phyloP scores from a whole-genome alignment of 2,113 vertebrate genomes.

The Corvus hawaiiensis region DNA sequence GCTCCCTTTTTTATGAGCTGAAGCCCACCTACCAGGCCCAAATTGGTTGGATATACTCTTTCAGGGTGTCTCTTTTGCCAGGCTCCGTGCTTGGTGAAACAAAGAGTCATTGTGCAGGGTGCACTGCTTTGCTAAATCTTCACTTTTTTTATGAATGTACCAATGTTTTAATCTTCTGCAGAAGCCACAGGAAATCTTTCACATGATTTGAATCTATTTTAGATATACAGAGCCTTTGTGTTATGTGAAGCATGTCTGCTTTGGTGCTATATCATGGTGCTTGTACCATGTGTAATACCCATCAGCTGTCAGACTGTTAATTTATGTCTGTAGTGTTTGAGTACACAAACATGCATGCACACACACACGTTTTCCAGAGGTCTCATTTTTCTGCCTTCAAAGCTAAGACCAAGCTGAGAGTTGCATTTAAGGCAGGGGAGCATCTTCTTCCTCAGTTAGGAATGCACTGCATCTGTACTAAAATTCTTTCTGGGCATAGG shows the following conservation, averaged over 20 bases:
- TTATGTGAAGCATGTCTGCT: constrained; percentile 23
- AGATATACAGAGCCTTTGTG: constrained; percentile 7
- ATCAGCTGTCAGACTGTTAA: constrained; percentile 20
- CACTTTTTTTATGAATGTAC: constrained; percentile 23
- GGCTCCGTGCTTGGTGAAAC: not conserved
- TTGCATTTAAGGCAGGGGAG: not conserved
- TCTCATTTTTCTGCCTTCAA: not conserved
- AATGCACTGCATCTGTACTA: not conserved
- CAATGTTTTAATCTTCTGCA: constrained; percentile 36
- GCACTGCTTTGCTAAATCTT: constrained; percentile 19
- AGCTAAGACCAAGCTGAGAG: not conserved
- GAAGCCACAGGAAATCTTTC: constrained; percentile 44
- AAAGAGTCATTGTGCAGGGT: constrained; percentile 30
- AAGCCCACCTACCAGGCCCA: constrained; percentile 41
- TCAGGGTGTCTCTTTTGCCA: not conserved
- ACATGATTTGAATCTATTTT: constrained; percentile 20
- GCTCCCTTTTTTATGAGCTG: not conserved
- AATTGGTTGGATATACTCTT: not conserved
- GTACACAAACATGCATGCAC: not conserved
- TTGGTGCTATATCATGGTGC: constrained; percentile 21
- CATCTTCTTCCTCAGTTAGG: not conserved
- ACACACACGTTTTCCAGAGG: not conserved
- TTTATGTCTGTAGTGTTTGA: constrained; percentile 9
- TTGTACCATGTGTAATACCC: not conserved
- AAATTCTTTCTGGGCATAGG: not conserved